Evolutionary conservation across 2,888 invertebrate species (phyloP), one percentile per base, ranked within the genome.

Genomic region (Timema podura): DNA sequence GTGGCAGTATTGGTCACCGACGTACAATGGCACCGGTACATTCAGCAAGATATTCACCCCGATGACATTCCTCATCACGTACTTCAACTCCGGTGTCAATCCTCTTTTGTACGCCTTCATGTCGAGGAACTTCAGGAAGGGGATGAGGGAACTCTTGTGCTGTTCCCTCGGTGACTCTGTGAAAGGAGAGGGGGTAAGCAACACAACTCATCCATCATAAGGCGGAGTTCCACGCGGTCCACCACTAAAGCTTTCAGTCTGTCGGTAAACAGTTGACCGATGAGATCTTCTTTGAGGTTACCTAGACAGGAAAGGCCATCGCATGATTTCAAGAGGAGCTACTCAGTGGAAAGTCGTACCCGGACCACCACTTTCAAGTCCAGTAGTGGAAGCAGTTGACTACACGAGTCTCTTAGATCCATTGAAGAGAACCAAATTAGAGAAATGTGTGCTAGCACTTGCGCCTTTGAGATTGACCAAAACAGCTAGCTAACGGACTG

Each of bases 41-140:
- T 91, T 92, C 79, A 90, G 91, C 77, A 89, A 89, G 8, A 82
- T 92, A 16, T 85, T 95, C 73, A 93, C 94, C 10, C 95, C 95
- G 1, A 85, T 93, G 72, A 93, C 94, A 45, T 95, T 93, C 81
- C 87, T 96, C 73, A 87, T 94, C 75, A 89, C 95, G 61, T 96
- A 95, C 80, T 89, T 92, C 81, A 95, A 96, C 84, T 95, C 94
- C 16, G 95, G 91, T 65, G 87, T 96, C 74, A 96, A 96, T 82
- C 96, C 96, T 0, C 83, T 96, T 68, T 85, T 96, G 9, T 96
- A 96, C 82, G 95, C 95, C 5, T 93, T 96, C 79, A 84, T 96
- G 68, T 89, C 89, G 5, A 88, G 90, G 73, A 91, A 92, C 78
- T 94, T 94, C 80, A 86, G 93, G 69, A 90, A 90, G 78, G 93